Evolutionary conservation across 2,797 vertebrate genomes (phyloP).

Genomic region (Tauraco hartlaubi): DNA sequence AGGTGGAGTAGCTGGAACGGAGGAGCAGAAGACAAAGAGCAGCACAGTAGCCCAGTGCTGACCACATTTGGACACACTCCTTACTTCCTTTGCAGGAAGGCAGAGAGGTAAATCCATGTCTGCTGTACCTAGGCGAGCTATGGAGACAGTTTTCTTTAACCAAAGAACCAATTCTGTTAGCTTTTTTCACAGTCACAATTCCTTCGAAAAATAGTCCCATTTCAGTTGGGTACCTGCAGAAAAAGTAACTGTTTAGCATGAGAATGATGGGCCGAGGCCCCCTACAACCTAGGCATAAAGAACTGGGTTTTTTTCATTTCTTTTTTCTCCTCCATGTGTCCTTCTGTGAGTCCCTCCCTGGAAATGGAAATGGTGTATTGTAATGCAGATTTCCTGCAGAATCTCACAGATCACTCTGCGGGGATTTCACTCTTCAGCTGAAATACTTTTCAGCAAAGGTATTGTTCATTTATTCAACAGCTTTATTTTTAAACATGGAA

Average conservation of each 20-base stretch:
- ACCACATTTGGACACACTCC: not conserved
- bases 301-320: constrained; percentile 47
- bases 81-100: not conserved
- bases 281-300: constrained; percentile 66
- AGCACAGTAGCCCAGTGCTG: not conserved
- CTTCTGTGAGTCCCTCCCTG: constrained; percentile 68
- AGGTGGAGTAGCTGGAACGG: not conserved
- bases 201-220: constrained; percentile 34
- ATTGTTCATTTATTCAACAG: constrained; percentile 73
- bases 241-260: constrained; percentile 69
- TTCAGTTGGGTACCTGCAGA: constrained; percentile 59
- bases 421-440: constrained; percentile 71
- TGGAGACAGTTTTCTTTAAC: constrained; percentile 19
- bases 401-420: constrained; percentile 74
- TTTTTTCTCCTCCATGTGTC: constrained; percentile 66
- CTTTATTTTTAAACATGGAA: constrained; percentile 68
- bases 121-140: not conserved
- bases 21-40: not conserved
- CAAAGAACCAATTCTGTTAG: constrained; percentile 9
- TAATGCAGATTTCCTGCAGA: constrained; percentile 76
- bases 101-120: not conserved
- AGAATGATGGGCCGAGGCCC: constrained; percentile 64
- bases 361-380: constrained; percentile 72
- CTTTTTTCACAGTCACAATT: constrained; percentile 39
- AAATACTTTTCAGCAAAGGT: constrained; percentile 65